Percentiles rank a stretch among this genome's conserved stretches.
These are phyloP conservation scores for Aquatica leii DNA, from an alignment of 2,888 invertebrate species.

Conservation along the genomic window DNA sequence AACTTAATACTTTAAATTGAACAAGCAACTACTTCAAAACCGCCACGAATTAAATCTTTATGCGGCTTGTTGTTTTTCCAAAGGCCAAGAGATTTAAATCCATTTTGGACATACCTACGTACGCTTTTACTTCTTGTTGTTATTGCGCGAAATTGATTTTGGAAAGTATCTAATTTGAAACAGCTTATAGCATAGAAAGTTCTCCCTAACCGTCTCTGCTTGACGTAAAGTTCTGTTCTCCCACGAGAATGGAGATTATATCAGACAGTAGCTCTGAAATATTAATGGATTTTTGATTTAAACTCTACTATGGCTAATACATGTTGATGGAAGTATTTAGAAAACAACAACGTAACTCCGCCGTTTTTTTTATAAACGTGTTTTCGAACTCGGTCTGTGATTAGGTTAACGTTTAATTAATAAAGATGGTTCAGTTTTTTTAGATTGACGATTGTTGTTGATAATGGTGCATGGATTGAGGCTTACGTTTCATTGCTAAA, in stretches of 20 bases:
- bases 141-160: constrained; percentile 30
- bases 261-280: constrained; percentile 39
- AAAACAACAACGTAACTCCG: too few relatives aligned
- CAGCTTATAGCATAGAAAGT: constrained; percentile 34
- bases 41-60: neutral
- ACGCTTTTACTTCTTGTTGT: constrained; percentile 4
- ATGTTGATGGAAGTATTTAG: constrained; percentile 38
- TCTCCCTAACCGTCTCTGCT: constrained; percentile 32
- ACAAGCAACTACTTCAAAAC: constrained; percentile 1
- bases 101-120: too few relatives aligned
- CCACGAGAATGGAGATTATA: constrained; percentile 38
- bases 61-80: too few relatives aligned
- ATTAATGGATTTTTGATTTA: constrained; percentile 40
- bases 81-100: too few relatives aligned
- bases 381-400: too few relatives aligned
- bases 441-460: too few relatives aligned
- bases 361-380: too few relatives aligned
- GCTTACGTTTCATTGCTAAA: too few relatives aligned
- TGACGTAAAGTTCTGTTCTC: constrained; percentile 36
- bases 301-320: constrained; percentile 36
- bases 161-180: constrained; percentile 35
- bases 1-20: constrained; percentile 3
- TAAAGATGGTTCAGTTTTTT: too few relatives aligned
- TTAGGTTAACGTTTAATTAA: too few relatives aligned
- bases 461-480: constrained; percentile 3